phyloP scores from a whole-genome alignment of 2,888 invertebrate genomes.

The Dendrolimus houi region DNA sequence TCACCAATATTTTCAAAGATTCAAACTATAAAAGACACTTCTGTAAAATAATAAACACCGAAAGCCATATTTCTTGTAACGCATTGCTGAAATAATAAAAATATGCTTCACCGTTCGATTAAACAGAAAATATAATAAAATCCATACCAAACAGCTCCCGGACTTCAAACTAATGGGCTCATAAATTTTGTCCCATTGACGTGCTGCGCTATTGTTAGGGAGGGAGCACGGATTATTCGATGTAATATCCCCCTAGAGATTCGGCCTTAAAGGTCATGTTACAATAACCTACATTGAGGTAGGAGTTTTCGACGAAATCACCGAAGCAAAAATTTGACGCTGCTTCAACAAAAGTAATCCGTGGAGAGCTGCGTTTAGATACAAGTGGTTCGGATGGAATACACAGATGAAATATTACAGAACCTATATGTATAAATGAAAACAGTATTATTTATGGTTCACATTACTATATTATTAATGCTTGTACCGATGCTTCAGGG shows the following conservation, averaged over 20 bases:
- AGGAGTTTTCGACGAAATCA: constrained; percentile 37
- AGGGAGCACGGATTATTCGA: constrained; percentile 27
- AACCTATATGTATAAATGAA: too few relatives aligned
- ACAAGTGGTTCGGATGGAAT: not conserved
- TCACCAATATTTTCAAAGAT: too few relatives aligned
- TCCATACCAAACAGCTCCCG: not conserved
- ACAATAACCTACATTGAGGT: constrained; percentile 52
- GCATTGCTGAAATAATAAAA: not conserved
- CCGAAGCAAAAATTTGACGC: constrained; percentile 50
- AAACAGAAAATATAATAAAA: not conserved
- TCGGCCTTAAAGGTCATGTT: constrained; percentile 49
- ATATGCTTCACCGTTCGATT: not conserved
- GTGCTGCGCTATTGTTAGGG: constrained; percentile 31
- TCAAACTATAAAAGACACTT: too few relatives aligned
- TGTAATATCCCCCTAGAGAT: constrained; percentile 41
- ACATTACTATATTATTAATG: too few relatives aligned
- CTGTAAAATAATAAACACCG: too few relatives aligned
- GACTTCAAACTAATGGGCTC: constrained; percentile 10
- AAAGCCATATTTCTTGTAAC: too few relatives aligned
- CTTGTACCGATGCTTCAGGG: not conserved
- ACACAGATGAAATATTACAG: not conserved
- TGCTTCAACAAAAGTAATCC: constrained; percentile 6
- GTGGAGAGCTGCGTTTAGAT: not conserved
- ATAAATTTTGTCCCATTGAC: constrained; percentile 35
- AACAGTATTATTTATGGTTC: too few relatives aligned